Evolutionary conservation across 2,888 invertebrate genomes (phyloP).

Genomic region (Synergus gifuensis): DNA sequence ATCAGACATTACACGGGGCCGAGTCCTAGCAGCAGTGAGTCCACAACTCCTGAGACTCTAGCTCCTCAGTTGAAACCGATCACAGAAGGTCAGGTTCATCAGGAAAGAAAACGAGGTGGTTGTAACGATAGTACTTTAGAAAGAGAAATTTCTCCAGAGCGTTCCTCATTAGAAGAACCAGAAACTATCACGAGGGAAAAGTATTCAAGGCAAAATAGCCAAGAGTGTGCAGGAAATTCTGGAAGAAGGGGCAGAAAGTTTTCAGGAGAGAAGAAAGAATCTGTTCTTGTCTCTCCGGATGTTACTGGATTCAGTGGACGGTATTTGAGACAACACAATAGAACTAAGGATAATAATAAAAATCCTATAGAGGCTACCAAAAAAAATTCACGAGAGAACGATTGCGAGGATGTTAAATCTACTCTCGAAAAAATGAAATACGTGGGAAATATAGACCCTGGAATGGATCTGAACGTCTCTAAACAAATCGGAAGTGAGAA

Average conservation of each 20-base stretch:
- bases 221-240: constrained; percentile 57
- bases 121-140: constrained; percentile 75
- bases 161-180: background rate
- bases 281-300: constrained; percentile 44
- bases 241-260: constrained; percentile 62
- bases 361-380: constrained; percentile 46
- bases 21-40: constrained; percentile 81
- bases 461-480: background rate
- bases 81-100: constrained; percentile 78
- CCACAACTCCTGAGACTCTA: constrained; percentile 81
- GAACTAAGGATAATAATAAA: constrained; percentile 53
- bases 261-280: constrained; percentile 61
- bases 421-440: constrained; percentile 70
- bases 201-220: constrained; percentile 19
- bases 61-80: constrained; percentile 80
- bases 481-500: constrained; percentile 22
- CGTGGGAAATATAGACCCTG: constrained; percentile 63
- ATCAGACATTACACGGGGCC: constrained; percentile 85
- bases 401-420: constrained; percentile 33
- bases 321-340: constrained; percentile 64
- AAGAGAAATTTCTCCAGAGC: constrained; percentile 62
- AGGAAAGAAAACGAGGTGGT: constrained; percentile 70
- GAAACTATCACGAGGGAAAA: constrained; percentile 4
- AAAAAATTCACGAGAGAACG: constrained; percentile 52
- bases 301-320: constrained; percentile 61